Evolutionary conservation across 1,140 invertebrate species (phyloP), one percentile per base, ranked within the genome.

Genomic region (Lerema accius): DNA sequence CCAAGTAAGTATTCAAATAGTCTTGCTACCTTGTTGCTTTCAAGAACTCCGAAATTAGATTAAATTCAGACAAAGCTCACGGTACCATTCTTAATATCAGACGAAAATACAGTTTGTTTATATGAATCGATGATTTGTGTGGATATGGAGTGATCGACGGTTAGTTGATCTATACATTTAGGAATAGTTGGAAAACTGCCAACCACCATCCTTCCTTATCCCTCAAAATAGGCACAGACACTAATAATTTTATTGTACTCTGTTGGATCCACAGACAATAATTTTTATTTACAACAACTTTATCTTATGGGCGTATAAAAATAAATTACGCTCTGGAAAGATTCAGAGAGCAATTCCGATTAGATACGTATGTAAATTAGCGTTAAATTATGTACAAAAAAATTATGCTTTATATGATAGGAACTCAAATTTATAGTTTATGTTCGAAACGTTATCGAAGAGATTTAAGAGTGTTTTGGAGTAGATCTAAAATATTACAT

Each of bases 161-260:
- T n/a, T 9, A 43, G 19, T 43, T 43, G 39, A 43, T 55, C 35
- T 53, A 50, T 7, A 43, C 19, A 55, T 55, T 55, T 37, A 46
- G 45, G 26, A 51, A 63, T 64, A 50, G 32, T 43, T 64, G 62
- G 62, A 56, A 23, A 32, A 11, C 10, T 40, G 53, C 62, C 62
- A 64, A 19, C 6, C 11, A 39, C 19, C 19, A 14, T 23, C 23
- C 15, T 37, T n/a, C 15, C 16, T 55, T 51, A 64, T 64, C 53
- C 51, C 53, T 50, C 51, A 58, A 50, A 65, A 65, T 65, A 65
- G 62, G 45, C 42, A 46, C 14, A 48, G 17, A 40, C 35, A 46
- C 46, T 56, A 40, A 63, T 48, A 45, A 51, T 39, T 48, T 53
- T 55, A 46, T 63, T 71, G 68, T 48, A 69, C 72, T 62, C 16